Evolutionary conservation across 1,140 invertebrate genomes (phyloP), one percentile per base, ranked within the genome.

Genomic region (Bathynomus jamesi): DNA sequence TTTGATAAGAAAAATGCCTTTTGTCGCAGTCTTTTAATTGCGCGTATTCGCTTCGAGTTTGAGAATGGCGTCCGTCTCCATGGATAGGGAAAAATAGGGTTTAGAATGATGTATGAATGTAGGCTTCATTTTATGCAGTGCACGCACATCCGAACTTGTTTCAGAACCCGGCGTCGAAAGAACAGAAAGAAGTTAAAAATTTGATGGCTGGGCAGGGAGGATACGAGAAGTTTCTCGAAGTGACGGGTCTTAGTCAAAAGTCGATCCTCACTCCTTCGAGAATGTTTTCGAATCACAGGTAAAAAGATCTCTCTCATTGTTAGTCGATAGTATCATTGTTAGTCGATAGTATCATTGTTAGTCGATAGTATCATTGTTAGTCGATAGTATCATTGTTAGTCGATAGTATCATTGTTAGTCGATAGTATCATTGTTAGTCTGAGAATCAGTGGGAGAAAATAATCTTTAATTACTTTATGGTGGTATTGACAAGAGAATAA

Each of bases 241-340:
- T 88, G 27, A 91, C 90, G 70, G 90, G 90, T 64, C 85, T 92
- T 53, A 91, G 89, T 82, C 90, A 89, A 72, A 92, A 92, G 81
- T 90, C 89, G 5, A 90, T 92, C 76, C 84, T 91, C 72, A 89
- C 89, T 3, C 89, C 89, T 0, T 87, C 86, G 61, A 85, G 88
- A 74, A 83, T 89, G 40, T 85, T 88, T 70, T 89, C 87, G 77
- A 91, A 90, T 80, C 90, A 91, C 78, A 89, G 89, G 76, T 88
- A 84, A 72, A 70, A 24, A n/a, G n/a, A n/a, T n/a, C n/a, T 63
- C 7, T 63, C 28, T 21, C 8, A 25, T 53, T 53, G 46, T 53
- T 53, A 21, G 21, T 53, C 11, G 46, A 13, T 11, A 11, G 21
- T 53, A 11, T 11, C 46, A 13, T 53, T 53, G 46, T 21, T 21